Evolutionary conservation across 2,888 invertebrate genomes (phyloP), one percentile per base, ranked within the genome.

Genomic region (Xiphydria camelus): DNA sequence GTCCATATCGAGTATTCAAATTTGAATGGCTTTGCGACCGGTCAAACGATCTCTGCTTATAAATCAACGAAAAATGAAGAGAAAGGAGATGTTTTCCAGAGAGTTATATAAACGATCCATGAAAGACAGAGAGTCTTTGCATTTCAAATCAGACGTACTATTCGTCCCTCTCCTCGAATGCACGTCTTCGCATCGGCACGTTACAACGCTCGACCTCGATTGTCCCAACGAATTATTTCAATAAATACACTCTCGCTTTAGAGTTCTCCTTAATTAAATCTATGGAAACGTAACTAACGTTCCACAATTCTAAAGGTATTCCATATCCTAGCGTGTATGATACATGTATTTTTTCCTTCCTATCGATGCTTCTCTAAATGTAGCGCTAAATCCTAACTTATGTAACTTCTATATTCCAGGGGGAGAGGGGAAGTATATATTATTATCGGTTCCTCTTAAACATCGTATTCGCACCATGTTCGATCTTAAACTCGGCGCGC

Each of bases 341-440:
- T 66, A 65, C 61, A 62, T 62, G 59, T 53, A 54, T 58, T 49
- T 37, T 51, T 45, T 42, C 48, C 59, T 53, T 46, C 17, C 51
- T 65, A 57, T 57, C 32, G 40, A 44, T 47, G 33, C 49, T 55
- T 54, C 45, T 49, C 66, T 64, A 63, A 57, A 55, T 55, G 55
- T 62, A 61, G 57, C 54, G 51, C 66, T 69, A 68, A 50, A 56
- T 46, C 63, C 55, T 66, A 65, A 41, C 60, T 62, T 60, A 62
- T 39, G 48, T 57, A 56, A 57, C 57, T 57, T 56, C 52, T 54
- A 49, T 61, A 57, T 59, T 15, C 9, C 18, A 55, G 54, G 53
- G 59, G 61, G 64, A 44, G 55, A 61, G 57, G 44, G 47, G 36
- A 53, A 57, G 51, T 55, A 57, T 58, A 57, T 53, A 33, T 41